Base-by-base conservation (phyloP, 2,888 invertebrate species). In the Parnassius glacialis region DNA sequence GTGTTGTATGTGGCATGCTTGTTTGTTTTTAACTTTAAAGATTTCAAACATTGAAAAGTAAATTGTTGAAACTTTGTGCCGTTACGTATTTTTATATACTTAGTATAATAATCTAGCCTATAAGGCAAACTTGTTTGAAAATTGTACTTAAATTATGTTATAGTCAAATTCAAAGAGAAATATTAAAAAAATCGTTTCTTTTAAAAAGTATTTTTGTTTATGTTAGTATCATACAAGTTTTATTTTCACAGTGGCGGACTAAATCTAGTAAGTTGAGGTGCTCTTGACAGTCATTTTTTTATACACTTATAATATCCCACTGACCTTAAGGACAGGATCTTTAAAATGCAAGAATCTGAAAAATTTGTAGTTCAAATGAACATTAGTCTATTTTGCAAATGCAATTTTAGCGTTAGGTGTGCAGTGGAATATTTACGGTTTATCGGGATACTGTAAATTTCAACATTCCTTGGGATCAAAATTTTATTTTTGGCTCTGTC, bases 381-480 rank as follows among this genome's bases (percentile, higher is more conserved):
- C 79, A 64, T 67, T 83, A 83, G 81, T 79, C 70, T 80, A 81
- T 81, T 79, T 78, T 80, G 78, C 80, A 76, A 80, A 79, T 76
- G 78, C 80, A 80, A 81, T 76, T 65, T 70, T 81, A 84, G 81
- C 67, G 70, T 79, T 83, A 84, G 82, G 78, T 74, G 71, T 79
- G 79, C 83, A 80, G 76, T 75, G 71, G 74, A 78, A 74, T 73
- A 74, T 71, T 76, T 75, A 75, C 70, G 74, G 76, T 80, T 76
- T 80, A 85, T 85, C 76, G 84, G 88, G 84, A 80, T 81, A 81
- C 73, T 78, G 76, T 78, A 83, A 79, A 77, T 78, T 76, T 72
- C 75, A 81, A 90, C 90, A 90, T 90, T 90, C 90, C 90, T 86
- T 85, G 80, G 78, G 75, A 80, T 79, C 74, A 74, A 85, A 84